Evolutionary conservation across 1,140 invertebrate species (phyloP), one percentile per base, ranked within the genome.

Genomic region (Idris sp.): DNA sequence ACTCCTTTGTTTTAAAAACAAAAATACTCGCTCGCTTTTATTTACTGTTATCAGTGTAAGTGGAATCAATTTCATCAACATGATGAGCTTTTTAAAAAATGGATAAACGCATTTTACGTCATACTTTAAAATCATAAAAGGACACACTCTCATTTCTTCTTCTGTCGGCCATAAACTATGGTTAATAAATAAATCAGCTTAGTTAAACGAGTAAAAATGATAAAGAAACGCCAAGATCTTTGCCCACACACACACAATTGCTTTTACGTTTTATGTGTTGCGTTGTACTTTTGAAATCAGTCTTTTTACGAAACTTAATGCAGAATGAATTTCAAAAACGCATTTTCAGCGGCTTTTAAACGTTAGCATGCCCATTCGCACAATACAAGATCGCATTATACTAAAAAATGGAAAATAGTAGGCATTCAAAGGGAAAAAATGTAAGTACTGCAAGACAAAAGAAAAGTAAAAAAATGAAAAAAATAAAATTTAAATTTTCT

Each of bases 261-360:
- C n/a, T n/a, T n/a, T n/a, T n/a, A n/a, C n/a, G n/a, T n/a, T n/a
- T n/a, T n/a, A n/a, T 81, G 61, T 74, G 67, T 56, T 65, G 54
- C 65, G 48, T 48, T 15, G 33, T n/a, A n/a, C 78, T 74, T 79
- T 81, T 80, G 65, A 82, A 80, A 81, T n/a, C 77, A 65, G 81
- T 78, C 80, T 76, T 84, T 84, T 82, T 83, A 83, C 72, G 74
- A 79, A 72, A 77, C 80, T 81, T 74, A 82, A 83, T 82, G 76
- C 48, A 69, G 72, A 69, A 80, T 81, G 79, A 80, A 81, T 81
- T 83, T 84, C 69, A 78, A 77, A 83, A 83, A 81, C 71, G 72
- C 76, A 76, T 71, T 76, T 73, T 49, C 72, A 73, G 73, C 72
- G 78, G 79, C 83, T 83, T 83, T 83, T 82, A 82, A 82, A 81